These are phyloP conservation scores for Napeogenes inachia DNA, from an alignment of 2,888 invertebrate genomes.

Conservation along the genomic window DNA sequence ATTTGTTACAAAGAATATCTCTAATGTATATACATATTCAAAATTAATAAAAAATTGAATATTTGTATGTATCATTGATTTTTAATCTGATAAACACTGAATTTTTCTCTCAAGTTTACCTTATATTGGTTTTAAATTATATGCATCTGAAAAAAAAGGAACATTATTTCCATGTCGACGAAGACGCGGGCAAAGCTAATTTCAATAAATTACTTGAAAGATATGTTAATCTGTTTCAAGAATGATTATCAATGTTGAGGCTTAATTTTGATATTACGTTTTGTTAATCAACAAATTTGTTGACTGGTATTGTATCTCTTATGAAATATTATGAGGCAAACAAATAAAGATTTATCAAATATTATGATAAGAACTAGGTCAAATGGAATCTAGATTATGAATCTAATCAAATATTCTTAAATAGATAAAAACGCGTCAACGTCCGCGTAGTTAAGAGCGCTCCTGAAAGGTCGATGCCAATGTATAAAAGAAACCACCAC, in stretches of 20 bases:
- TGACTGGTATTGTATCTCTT: background rate
- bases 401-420: conserved; percentile 5
- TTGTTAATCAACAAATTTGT: background rate
- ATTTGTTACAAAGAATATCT: too few relatives aligned
- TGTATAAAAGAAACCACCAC: conserved; percentile 24
- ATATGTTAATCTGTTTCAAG: background rate
- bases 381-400: background rate
- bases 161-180: too few relatives aligned
- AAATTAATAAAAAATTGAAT: too few relatives aligned
- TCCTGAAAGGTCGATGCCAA: conserved; percentile 20
- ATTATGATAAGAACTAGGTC: background rate
- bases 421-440: conserved; percentile 18
- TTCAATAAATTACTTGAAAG: too few relatives aligned
- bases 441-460: conserved; percentile 16
- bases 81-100: too few relatives aligned
- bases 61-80: too few relatives aligned
- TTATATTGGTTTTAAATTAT: too few relatives aligned
- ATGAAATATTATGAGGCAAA: background rate
- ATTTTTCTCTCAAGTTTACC: too few relatives aligned
- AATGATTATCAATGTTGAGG: background rate
- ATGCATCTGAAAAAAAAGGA: too few relatives aligned
- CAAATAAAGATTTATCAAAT: background rate
- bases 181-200: too few relatives aligned
- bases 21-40: too few relatives aligned
- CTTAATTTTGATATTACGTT: background rate